Base-by-base conservation (phyloP, 2,113 vertebrate genomes). In the Scomber colias region DNA sequence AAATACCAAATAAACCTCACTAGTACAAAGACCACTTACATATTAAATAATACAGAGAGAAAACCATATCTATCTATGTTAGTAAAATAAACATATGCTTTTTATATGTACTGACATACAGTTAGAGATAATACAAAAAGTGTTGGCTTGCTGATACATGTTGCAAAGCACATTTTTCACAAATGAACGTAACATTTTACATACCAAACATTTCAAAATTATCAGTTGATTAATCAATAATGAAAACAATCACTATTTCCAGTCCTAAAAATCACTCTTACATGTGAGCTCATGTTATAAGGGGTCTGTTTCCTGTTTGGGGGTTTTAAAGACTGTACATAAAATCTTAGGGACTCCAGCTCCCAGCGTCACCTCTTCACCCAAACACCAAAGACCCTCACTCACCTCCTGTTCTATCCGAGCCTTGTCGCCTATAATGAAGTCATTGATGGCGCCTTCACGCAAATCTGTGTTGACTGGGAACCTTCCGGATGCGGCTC, bases 391-490 rank as follows among this genome's bases (percentile, higher is more conserved):
- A 72, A 85, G 53, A 82, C 49, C 82, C 76, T 62, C 68, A 70
- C 78, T 76, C 75, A 66, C 83, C 64, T 71, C 75, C 77, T 74
- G 55, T 48, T 79, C 72, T 51, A 76, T 71, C 59, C 64, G 15
- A 81, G 84, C 83, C 81, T 84, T 89, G 90, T 93, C 92, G 66
- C 79, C 73, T 90, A 72, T 61, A 80, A 92, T 92, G 83, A 90
- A 92, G 88, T 85, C 90, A 89, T 87, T 84, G 81, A 81, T 16
- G 74, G 69, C 83, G 81, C 81, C 67, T 79, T 93, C 87, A 93
- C 70, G 81, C 90, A 93, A 94, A 94, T 92, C 65, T 78, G n/a
- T 92, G 83, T 88, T 93, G 94, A 95, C 94, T 94, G 84, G 77
- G 81, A 90, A 93, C 90, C 92, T 94, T 92, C 90, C 68, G 83